Evolutionary conservation across 53 echinoderm and acorn worm genomes (phyloP), one percentile per base, ranked within the genome.

Genomic region (Stichopus horrens): DNA sequence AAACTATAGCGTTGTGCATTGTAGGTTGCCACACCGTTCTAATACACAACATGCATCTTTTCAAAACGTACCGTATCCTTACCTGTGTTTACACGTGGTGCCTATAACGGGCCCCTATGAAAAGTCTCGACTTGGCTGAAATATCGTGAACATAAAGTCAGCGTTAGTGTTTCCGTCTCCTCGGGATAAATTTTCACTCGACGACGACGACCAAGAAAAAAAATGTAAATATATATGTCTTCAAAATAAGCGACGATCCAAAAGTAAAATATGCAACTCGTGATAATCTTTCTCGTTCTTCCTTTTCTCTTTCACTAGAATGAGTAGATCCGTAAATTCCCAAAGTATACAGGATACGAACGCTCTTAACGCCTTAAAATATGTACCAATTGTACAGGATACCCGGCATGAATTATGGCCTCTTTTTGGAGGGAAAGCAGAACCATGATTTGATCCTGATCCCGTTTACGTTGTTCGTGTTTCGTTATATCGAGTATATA

Each of bases 31-130:
- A 37, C 37, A 37, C 37, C 37, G 37, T 37, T 0, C 37, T 37
- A 37, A 37, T 37, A 37, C 37, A 37, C 37, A 37, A 2, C 37
- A 37, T 37, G 37, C n/a, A 2, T 37, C 37, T 37, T 37, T 37
- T 37, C 37, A 37, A 37, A 37, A 37, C 37, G 37, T 37, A 37
- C 37, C 10, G 63, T 71, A 80, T 6, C 7, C 81, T 56, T 81
- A 81, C 81, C 81, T 81, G 81, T 81, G 81, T 81, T 57, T 81
- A 81, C 81, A 81, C 81, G 81, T 81, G 81, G 81, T 81, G 81
- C 81, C 81, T 81, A n/a, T 57, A 55, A 81, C 81, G 81, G 37
- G 81, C 81, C 81, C 81, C 81, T 56, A 57, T 81, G 57, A 57
- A 14, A 81, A 21, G 81, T 56, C 81, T 81, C 57, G 58, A 81